Conservation (phyloP, 2,113 vertebrate species). For the Grammomys surdaster region DNA sequence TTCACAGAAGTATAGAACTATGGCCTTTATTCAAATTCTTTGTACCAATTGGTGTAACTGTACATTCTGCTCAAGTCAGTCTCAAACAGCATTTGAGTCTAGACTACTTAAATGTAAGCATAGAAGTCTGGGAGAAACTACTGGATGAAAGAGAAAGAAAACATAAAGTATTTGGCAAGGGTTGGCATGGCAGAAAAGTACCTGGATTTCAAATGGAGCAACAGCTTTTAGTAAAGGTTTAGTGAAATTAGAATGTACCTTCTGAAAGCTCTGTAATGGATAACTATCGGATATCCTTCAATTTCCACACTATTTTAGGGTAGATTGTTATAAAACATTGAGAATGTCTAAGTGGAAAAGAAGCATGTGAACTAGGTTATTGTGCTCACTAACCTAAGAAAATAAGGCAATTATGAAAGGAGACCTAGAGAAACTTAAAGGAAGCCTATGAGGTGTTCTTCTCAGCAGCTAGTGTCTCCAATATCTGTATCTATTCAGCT, state of each 20-base stretch:
- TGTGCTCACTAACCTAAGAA: neutral
- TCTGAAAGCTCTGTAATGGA: neutral
- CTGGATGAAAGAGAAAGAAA: conserved; percentile 12
- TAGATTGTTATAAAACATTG: neutral
- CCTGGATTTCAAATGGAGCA: neutral
- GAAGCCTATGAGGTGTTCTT: neutral
- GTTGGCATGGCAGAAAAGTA: neutral
- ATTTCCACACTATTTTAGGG: neutral
- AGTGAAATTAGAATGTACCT: neutral
- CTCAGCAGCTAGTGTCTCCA: no score
- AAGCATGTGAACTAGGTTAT: neutral
- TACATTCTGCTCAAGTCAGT: neutral
- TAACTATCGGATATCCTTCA: neutral
- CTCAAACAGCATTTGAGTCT: neutral
- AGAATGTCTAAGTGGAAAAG: neutral
- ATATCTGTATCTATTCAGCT: fast-evolving
- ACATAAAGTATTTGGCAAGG: neutral
- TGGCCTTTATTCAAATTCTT: neutral
- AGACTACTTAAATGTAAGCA: neutral
- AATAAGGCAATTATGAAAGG: neutral
- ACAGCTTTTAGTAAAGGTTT: neutral
- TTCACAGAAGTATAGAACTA: neutral
- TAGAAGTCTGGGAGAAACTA: conserved; percentile 4
- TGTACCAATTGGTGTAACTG: neutral
- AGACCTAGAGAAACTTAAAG: neutral